Conservation (phyloP, 1,140 invertebrate genomes). For the Asobara japonica region DNA sequence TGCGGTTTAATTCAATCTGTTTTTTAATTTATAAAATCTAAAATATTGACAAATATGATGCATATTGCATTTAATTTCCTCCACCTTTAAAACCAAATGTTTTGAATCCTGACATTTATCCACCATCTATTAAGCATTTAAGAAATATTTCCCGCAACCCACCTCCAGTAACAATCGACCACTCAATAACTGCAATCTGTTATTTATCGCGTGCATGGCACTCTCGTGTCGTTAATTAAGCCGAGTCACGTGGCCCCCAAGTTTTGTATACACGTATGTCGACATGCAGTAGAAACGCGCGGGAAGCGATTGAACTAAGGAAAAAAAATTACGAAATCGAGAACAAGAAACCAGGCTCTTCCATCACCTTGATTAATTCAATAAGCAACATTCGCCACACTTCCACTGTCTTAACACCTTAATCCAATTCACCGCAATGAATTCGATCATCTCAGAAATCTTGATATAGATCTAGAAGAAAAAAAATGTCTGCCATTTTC, state of each 20-base stretch:
- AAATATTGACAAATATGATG: too few species aligned
- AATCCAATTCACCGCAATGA: neutral
- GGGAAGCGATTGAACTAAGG: neutral
- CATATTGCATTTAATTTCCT: too few species aligned
- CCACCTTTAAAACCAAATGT: too few species aligned
- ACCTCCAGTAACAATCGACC: neutral
- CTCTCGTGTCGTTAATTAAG: neutral
- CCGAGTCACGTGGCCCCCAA: neutral
- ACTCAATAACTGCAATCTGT: neutral
- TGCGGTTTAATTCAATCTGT: too few species aligned
- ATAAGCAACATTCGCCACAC: neutral
- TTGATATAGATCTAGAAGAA: too few species aligned
- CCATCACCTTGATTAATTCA: neutral
- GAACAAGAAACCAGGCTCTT: neutral
- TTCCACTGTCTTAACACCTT: neutral
- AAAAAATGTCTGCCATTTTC: too few species aligned
- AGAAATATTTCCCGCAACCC: too few species aligned
- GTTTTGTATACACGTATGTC: neutral
- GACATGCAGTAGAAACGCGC: neutral
- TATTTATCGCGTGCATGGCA: neutral
- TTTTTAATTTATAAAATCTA: too few species aligned
- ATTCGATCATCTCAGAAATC: neutral
- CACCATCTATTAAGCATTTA: too few species aligned
- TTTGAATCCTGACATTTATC: too few species aligned
- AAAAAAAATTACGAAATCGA: neutral